Evolutionary conservation across 2,113 vertebrate species (phyloP).

Genomic region (Phocoena phocoena): DNA sequence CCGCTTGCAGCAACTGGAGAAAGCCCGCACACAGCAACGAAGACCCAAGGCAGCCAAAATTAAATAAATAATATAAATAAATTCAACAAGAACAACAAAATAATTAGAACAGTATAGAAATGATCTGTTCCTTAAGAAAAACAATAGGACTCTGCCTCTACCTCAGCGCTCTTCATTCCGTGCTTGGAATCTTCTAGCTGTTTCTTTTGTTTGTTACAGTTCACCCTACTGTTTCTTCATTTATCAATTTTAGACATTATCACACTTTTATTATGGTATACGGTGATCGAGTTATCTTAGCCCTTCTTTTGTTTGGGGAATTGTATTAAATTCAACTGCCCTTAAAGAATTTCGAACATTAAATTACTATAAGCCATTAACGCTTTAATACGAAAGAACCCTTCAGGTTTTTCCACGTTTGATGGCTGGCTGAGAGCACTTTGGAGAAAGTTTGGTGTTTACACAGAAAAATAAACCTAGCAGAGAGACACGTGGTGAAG

Average conservation of each 20-base stretch:
- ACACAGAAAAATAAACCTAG: not conserved
- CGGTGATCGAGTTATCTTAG: not conserved
- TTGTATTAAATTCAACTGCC: conserved; percentile 18
- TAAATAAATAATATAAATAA: too few species aligned
- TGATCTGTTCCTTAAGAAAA: not conserved
- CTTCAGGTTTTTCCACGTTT: not conserved
- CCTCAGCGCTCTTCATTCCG: not conserved
- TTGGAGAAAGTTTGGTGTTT: not conserved
- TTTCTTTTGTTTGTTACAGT: not conserved
- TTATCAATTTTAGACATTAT: not conserved
- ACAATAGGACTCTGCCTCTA: not conserved
- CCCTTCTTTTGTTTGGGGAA: not conserved
- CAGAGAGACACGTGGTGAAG: not conserved
- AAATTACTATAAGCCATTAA: not conserved
- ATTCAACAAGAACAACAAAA: too few species aligned
- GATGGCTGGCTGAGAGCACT: not conserved
- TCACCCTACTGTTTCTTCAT: not conserved
- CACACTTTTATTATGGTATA: not conserved
- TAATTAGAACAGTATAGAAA: not conserved
- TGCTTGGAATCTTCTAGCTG: not conserved
- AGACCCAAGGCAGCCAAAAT: too few species aligned
- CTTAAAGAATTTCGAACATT: not conserved
- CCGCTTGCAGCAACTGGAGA: too few species aligned
- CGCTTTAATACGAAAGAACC: not conserved
- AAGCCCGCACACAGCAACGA: too few species aligned